Percentiles rank a stretch among this genome's conserved stretches.
These are phyloP conservation scores for Pseudomyrmex sp. DNA, from an alignment of 1,140 invertebrate genomes.

Conservation along the genomic window DNA sequence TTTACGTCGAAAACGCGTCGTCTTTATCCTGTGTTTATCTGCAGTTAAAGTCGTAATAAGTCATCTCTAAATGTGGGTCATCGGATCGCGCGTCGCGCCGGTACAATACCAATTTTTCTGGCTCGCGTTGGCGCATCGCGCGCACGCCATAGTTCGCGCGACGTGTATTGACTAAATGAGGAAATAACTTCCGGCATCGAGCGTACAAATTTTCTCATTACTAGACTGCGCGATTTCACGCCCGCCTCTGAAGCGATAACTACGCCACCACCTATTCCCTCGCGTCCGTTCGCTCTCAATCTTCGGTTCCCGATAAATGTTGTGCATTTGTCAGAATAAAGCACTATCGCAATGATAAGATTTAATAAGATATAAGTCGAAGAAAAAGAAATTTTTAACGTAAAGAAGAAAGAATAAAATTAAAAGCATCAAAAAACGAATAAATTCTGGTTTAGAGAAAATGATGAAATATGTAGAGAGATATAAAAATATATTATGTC, in stretches of 20 bases:
- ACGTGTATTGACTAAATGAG: slow-evolving; percentile 51
- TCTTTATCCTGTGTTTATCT: slow-evolving; percentile 28
- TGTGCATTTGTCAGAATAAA: slow-evolving; percentile 19
- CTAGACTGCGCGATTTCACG: slow-evolving; percentile 35
- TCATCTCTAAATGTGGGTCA: slow-evolving; percentile 39
- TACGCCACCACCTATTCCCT: slow-evolving; percentile 21
- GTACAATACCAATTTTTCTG: slow-evolving; percentile 54
- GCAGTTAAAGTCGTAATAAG: slow-evolving; percentile 26
- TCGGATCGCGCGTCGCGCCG: slow-evolving; percentile 20
- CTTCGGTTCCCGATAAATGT: slow-evolving; percentile 34
- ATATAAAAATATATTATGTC: background rate
- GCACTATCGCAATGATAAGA: slow-evolving; percentile 19
- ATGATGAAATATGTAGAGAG: background rate
- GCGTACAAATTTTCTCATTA: slow-evolving; percentile 58
- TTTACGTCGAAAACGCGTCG: slow-evolving; percentile 1
- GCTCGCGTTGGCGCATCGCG: background rate
- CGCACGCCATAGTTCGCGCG: background rate
- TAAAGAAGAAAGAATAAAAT: background rate
- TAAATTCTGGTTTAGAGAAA: no score
- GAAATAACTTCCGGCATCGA: slow-evolving; percentile 45
- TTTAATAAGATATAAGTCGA: slow-evolving; percentile 20
- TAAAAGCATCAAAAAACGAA: no score
- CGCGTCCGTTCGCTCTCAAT: slow-evolving; percentile 30
- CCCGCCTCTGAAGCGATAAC: slow-evolving; percentile 36
- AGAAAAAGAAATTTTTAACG: background rate